A percentile compares a stretch with the other conserved stretches of the same genome.
These are phyloP conservation scores for Lepidostoma basale DNA, from an alignment of 1,140 invertebrate species.

Conservation along the genomic window DNA sequence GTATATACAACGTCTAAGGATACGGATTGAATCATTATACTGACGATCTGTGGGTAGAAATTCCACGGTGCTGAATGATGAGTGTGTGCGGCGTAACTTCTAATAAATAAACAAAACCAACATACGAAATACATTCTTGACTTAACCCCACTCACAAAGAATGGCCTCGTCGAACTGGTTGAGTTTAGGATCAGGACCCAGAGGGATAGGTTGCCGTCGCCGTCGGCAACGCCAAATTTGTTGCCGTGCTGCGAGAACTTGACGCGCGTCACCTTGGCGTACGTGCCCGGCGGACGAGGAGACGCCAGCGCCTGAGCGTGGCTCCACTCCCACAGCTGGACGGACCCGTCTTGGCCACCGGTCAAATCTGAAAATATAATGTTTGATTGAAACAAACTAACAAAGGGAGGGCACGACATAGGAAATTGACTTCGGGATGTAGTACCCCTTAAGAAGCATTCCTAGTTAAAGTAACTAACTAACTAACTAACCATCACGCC, in stretches of 20 bases:
- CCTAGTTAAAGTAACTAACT: too few species aligned
- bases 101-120: slow-evolving; percentile 10
- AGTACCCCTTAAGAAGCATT: too few species aligned
- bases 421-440: too few species aligned
- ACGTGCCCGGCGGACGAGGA: slow-evolving; percentile 84
- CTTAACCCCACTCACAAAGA: slow-evolving; percentile 81
- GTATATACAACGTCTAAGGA: too few species aligned
- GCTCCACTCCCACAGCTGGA: slow-evolving; percentile 98
- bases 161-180: slow-evolving; percentile 83
- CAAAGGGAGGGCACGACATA: too few species aligned
- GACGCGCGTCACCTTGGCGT: slow-evolving; percentile 94
- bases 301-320: slow-evolving; percentile 88
- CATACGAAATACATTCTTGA: slow-evolving; percentile 11
- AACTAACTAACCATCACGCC: too few species aligned
- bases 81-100: neutral
- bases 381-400: too few species aligned
- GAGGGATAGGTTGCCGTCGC: slow-evolving; percentile 86
- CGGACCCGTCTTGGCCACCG: slow-evolving; percentile 96
- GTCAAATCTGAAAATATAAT: slow-evolving; percentile 77
- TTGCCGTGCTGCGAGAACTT: slow-evolving; percentile 96
- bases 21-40: neutral
- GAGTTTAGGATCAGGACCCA: slow-evolving; percentile 89
- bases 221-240: slow-evolving; percentile 96
- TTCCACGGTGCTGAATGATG: neutral
- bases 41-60: neutral